Evolutionary conservation across 2,113 vertebrate genomes (phyloP).

Genomic region (human): DNA sequence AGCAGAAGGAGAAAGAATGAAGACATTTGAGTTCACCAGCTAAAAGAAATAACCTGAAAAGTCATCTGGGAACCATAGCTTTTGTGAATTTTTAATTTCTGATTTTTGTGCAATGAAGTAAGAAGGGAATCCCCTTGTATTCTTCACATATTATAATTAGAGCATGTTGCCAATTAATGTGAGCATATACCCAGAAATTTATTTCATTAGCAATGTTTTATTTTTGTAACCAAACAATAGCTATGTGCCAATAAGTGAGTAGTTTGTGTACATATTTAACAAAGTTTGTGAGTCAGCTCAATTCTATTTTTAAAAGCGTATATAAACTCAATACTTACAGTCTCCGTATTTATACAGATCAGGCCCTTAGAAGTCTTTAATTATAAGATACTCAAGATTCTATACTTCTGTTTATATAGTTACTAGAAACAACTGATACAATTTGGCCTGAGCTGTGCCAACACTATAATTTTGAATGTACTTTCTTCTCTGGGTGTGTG

Average conservation of each 20-base stretch:
- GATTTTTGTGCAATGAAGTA: neutral
- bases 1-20: neutral
- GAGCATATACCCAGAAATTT: conserved; percentile 17
- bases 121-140: neutral
- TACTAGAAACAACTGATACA: conserved; percentile 43
- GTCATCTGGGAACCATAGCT: neutral
- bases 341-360: conserved; percentile 54
- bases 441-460: neutral
- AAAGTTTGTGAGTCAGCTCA: conserved; percentile 52
- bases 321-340: conserved; percentile 44
- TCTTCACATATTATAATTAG: conserved; percentile 33
- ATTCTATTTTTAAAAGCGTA: neutral
- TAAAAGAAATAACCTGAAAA: conserved; percentile 11
- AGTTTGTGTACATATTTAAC: conserved; percentile 49
- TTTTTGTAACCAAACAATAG: conserved; percentile 63
- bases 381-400: conserved; percentile 49
- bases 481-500: conserved; percentile 5
- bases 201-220: conserved; percentile 60
- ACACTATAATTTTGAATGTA: neutral
- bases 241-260: conserved; percentile 29
- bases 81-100: conserved; percentile 43
- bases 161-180: conserved; percentile 18
- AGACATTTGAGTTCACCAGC: neutral
- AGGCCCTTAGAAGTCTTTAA: conserved; percentile 60
- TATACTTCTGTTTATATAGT: conserved; percentile 61